Conservation (phyloP, 2,797 vertebrate species). For the Darevskia mixta region DNA sequence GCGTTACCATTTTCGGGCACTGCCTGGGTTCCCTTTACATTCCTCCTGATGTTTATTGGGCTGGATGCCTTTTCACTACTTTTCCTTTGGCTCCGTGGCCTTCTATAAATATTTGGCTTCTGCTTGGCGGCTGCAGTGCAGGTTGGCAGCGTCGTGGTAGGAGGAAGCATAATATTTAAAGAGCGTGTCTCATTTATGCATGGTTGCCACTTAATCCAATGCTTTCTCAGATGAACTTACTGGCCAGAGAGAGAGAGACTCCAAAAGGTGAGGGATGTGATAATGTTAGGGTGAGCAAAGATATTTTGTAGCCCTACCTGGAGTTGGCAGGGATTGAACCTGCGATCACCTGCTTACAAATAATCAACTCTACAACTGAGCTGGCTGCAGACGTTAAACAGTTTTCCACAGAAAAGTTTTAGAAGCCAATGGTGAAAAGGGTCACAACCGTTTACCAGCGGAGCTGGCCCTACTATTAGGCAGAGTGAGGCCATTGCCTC, state of each 20-base stretch:
- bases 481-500: no score
- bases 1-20: conserved; percentile 69
- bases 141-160: not conserved
- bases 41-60: conserved; percentile 46
- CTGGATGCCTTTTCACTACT: not conserved
- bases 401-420: no score
- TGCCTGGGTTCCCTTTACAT: conserved; percentile 65
- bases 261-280: not conserved
- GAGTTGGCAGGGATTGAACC: no score
- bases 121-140: conserved; percentile 15
- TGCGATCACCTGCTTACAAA: no score
- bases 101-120: conserved; percentile 18
- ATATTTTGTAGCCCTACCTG: no score
- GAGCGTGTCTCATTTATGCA: not conserved
- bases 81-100: not conserved
- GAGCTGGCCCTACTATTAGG: no score
- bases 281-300: not conserved
- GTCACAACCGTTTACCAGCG: no score
- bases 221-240: not conserved
- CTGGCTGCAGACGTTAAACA: no score
- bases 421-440: no score
- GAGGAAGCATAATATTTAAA: rapidly evolving
- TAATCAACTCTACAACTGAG: no score
- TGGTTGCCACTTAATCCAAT: not conserved
- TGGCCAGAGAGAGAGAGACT: not conserved